Percentiles rank a stretch among this genome's conserved stretches.
phyloP scores from a whole-genome alignment of 2,113 vertebrate genomes.

The Lepisosteus osseus region DNA sequence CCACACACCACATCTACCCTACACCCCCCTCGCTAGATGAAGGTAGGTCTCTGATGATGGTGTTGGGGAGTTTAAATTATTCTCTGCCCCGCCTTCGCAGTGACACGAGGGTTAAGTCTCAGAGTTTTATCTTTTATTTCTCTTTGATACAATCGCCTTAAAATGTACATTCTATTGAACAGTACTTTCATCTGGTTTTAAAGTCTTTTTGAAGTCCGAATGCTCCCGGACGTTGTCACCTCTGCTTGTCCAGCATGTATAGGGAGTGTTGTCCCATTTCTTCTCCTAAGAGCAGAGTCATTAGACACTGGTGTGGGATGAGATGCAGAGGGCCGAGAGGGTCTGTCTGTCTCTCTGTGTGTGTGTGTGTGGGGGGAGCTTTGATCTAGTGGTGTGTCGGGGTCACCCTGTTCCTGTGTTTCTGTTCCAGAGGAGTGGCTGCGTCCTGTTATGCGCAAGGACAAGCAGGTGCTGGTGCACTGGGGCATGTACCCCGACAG shows the following conservation, averaged over 20 bases:
- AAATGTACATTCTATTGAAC: too few relatives aligned
- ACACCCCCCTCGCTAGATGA: constrained; percentile 81
- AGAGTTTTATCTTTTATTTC: too few relatives aligned
- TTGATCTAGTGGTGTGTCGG: constrained; percentile 1
- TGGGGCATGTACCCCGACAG: constrained; percentile 90
- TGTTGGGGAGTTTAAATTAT: too few relatives aligned
- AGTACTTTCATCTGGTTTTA: too few relatives aligned
- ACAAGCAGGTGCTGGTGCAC: constrained; percentile 93
- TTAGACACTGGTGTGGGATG: not conserved
- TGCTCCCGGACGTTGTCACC: too few relatives aligned
- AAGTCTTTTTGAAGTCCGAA: too few relatives aligned
- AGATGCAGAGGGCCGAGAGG: not conserved
- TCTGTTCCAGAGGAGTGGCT: constrained; percentile 88
- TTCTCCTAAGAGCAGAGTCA: not conserved
- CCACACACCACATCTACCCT: constrained; percentile 88
- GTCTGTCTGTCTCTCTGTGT: constrained; percentile 25
- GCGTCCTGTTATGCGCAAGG: constrained; percentile 90
- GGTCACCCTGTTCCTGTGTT: not conserved
- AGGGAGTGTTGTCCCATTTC: not conserved
- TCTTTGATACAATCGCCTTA: too few relatives aligned
- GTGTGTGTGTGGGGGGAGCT: not conserved
- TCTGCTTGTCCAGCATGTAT: too few relatives aligned
- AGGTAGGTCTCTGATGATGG: constrained; percentile 58
- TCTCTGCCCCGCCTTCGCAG: too few relatives aligned
- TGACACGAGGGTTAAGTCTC: too few relatives aligned